Evolutionary conservation across 64 coral and sea anemone genomes (phyloP).

Genomic region (Montipora capricornis): DNA sequence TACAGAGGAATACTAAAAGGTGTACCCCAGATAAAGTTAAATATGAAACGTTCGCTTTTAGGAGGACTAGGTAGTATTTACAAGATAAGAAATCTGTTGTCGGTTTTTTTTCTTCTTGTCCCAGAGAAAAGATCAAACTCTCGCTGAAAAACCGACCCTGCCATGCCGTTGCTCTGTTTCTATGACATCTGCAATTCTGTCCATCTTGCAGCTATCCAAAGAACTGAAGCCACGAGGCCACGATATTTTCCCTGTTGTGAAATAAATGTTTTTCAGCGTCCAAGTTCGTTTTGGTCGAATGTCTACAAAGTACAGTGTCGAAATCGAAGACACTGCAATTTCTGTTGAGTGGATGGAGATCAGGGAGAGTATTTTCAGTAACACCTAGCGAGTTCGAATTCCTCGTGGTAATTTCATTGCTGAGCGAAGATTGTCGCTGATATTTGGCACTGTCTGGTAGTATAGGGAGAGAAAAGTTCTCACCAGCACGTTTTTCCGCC

Average conservation of each 20-base stretch:
- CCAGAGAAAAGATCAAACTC: too few species aligned
- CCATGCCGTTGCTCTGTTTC: neutral
- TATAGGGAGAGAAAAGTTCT: neutral
- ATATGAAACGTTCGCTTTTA: too few species aligned
- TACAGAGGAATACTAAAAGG: too few species aligned
- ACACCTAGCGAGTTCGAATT: neutral
- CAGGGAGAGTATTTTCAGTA: conserved; percentile 5
- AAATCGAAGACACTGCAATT: neutral
- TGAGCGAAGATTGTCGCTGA: neutral
- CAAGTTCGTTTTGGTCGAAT: neutral
- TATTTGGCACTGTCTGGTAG: neutral
- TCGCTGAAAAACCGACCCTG: too few species aligned
- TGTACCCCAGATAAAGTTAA: too few species aligned
- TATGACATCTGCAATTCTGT: neutral
- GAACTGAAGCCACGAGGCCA: conserved; percentile 49
- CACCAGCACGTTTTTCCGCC: neutral
- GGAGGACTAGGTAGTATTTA: too few species aligned
- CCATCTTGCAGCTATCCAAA: neutral
- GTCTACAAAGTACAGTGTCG: conserved; percentile 1
- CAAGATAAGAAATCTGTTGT: too few species aligned
- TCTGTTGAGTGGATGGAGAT: neutral
- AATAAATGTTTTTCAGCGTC: neutral
- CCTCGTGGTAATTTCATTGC: neutral
- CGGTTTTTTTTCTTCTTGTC: too few species aligned
- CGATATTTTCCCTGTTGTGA: conserved; percentile 50